A percentile compares a stretch with the other conserved stretches of the same genome.
Evolutionary conservation across 1,140 invertebrate species (phyloP).

Genomic region (Papilio polytes): DNA sequence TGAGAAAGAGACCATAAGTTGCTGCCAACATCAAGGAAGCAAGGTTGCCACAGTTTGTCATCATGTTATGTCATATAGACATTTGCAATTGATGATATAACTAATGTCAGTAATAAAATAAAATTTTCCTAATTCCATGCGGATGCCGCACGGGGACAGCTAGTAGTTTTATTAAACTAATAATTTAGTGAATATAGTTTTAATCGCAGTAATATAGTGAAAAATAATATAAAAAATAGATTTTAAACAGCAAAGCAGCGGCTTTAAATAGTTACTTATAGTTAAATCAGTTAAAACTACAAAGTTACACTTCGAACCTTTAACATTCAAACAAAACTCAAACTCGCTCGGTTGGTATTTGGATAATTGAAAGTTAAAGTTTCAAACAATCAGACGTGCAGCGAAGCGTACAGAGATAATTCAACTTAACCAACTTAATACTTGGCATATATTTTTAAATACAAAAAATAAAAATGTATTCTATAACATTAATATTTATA

Average conservation of each 20-base stretch:
- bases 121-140: no score
- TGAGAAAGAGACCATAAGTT: no score
- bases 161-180: no score
- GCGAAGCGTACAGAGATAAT: constrained; percentile 5
- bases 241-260: not conserved
- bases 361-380: constrained; percentile 16
- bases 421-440: not conserved
- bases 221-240: not conserved
- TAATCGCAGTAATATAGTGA: no score
- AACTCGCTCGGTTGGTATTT: constrained; percentile 8
- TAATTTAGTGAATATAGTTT: no score
- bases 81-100: no score
- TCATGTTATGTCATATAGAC: no score
- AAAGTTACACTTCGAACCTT: not conserved
- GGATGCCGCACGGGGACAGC: no score
- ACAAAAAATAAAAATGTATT: not conserved
- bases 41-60: no score
- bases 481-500: not conserved
- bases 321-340: constrained; percentile 13
- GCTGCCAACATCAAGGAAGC: no score
- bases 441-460: not conserved
- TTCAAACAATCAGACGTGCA: constrained; percentile 16
- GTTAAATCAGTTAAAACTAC: constrained; percentile 21
- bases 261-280: not conserved
- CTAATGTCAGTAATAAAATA: no score